Conservation (phyloP, 2,888 invertebrate species). For the Balanococcus diminutus region DNA sequence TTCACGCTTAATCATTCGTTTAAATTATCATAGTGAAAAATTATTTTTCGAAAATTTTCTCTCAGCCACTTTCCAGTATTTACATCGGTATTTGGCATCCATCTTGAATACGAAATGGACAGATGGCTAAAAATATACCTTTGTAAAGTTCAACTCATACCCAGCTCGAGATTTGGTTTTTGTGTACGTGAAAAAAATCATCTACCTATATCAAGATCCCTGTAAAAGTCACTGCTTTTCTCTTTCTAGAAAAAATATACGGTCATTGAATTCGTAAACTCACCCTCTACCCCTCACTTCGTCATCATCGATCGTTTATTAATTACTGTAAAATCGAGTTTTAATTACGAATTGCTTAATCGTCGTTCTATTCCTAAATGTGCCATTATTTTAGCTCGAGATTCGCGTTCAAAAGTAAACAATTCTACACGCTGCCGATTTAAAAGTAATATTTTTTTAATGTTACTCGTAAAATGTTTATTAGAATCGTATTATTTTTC, state of each 20-base stretch:
- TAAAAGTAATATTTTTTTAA: constrained; percentile 18
- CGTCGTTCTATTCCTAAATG: constrained; percentile 15
- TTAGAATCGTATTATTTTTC: constrained; percentile 16
- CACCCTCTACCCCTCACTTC: too few species aligned
- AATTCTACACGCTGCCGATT: not conserved
- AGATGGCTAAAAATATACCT: not conserved
- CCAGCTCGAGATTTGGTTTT: not conserved
- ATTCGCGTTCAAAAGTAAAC: not conserved
- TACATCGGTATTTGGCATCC: constrained; percentile 11
- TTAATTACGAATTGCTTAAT: not conserved
- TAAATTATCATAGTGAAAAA: constrained; percentile 22
- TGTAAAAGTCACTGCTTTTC: not conserved
- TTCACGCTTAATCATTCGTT: constrained; percentile 26
- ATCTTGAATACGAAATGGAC: not conserved
- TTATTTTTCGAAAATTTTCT: constrained; percentile 17
- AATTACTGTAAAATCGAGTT: not conserved
- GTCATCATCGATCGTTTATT: not conserved
- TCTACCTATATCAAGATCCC: not conserved
- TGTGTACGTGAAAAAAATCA: not conserved
- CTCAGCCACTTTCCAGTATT: not conserved
- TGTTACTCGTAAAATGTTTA: constrained; percentile 10
- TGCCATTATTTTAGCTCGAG: not conserved
- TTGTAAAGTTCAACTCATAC: not conserved
- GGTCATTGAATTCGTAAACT: too few species aligned
- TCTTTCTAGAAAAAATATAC: too few species aligned